Conservation (phyloP, 2,797 vertebrate genomes). For the Gymnocypris eckloni region DNA sequence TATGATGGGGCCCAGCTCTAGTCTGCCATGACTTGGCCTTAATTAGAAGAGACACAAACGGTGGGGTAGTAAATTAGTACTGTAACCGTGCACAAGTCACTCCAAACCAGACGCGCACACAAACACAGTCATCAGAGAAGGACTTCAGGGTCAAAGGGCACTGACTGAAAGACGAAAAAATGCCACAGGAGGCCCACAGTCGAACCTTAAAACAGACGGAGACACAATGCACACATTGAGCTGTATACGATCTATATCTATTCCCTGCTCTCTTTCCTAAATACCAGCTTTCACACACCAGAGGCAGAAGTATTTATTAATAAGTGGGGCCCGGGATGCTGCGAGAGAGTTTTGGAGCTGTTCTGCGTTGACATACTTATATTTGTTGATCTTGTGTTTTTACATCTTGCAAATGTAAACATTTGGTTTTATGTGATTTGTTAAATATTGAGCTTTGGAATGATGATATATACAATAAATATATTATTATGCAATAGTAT, state of each 20-base stretch:
- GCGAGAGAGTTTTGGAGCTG: slow-evolving; percentile 1
- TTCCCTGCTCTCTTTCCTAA: slow-evolving; percentile 20
- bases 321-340: background rate
- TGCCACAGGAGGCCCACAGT: slow-evolving; percentile 50
- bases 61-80: slow-evolving; percentile 91
- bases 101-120: slow-evolving; percentile 87
- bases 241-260: slow-evolving; percentile 34
- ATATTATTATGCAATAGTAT: background rate
- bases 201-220: slow-evolving; percentile 52
- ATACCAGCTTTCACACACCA: slow-evolving; percentile 38
- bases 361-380: background rate
- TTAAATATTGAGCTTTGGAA: background rate
- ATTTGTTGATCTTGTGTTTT: background rate
- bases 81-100: slow-evolving; percentile 85
- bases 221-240: slow-evolving; percentile 48
- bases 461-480: background rate
- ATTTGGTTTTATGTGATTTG: background rate
- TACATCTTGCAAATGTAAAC: background rate
- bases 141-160: slow-evolving; percentile 83
- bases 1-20: slow-evolving; percentile 36
- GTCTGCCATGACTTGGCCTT: slow-evolving; percentile 80
- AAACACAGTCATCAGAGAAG: slow-evolving; percentile 83
- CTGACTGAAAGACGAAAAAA: slow-evolving; percentile 46
- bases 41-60: slow-evolving; percentile 94
- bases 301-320: background rate